These are phyloP conservation scores for Cancer borealis DNA, from an alignment of 2,888 invertebrate genomes.

Conservation along the genomic window DNA sequence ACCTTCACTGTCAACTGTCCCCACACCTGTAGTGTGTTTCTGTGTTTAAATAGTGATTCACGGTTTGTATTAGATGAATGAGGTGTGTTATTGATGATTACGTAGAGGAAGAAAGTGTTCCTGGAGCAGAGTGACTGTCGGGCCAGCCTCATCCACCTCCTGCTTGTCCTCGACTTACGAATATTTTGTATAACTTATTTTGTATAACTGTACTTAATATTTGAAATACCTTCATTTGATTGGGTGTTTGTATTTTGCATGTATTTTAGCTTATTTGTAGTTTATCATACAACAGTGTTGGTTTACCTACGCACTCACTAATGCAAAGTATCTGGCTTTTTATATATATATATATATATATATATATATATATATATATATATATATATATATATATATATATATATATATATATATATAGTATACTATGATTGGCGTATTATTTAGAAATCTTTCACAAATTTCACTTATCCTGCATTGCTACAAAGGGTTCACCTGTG, in stretches of 20 bases:
- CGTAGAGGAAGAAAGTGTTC: not conserved
- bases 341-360: not conserved
- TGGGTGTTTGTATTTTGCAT: not conserved
- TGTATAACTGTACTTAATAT: not conserved
- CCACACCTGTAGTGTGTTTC: not conserved
- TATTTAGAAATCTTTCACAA: not conserved
- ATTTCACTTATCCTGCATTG: not conserved
- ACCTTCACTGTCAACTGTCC: conserved; percentile 54
- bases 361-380: not conserved
- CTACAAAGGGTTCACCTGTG: not conserved
- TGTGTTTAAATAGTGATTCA: not conserved
- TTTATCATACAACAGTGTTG: not conserved
- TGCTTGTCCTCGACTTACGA: not conserved
- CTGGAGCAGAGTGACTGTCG: not conserved
- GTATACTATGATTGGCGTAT: not conserved
- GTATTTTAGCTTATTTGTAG: not conserved
- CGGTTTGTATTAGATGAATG: not conserved
- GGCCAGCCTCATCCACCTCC: not conserved
- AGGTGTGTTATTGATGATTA: not conserved
- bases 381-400: too few species aligned
- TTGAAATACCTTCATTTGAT: not conserved
- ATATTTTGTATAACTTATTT: not conserved
- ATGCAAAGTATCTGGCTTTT: not conserved
- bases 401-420: not conserved
- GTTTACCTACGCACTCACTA: not conserved